Evolutionary conservation across 2,113 vertebrate genomes (phyloP).

Genomic region (Eretmochelys imbricata): DNA sequence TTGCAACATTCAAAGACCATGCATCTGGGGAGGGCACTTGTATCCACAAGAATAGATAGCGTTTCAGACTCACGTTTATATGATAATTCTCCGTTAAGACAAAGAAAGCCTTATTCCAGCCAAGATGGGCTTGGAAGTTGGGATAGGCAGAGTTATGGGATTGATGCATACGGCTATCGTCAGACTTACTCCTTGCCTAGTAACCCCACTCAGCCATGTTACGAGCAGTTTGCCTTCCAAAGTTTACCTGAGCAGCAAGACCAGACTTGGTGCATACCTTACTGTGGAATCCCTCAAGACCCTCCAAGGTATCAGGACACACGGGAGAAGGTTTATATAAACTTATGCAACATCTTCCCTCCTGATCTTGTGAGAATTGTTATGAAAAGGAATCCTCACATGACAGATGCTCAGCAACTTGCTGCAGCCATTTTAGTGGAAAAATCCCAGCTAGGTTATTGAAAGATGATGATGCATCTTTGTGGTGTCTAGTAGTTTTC

Average conservation of each 20-base stretch:
- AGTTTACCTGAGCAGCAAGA: constrained; percentile 89
- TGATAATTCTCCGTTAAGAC: constrained; percentile 82
- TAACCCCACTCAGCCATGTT: constrained; percentile 83
- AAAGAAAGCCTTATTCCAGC: constrained; percentile 84
- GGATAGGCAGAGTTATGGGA: constrained; percentile 79
- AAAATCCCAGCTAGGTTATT: constrained; percentile 92
- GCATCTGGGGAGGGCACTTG: constrained; percentile 85
- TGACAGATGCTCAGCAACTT: constrained; percentile 94
- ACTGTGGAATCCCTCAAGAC: constrained; percentile 81
- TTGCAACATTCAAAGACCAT: constrained; percentile 78
- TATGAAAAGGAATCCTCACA: constrained; percentile 94
- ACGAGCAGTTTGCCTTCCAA: constrained; percentile 90
- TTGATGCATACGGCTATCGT: constrained; percentile 86
- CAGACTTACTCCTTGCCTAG: constrained; percentile 82
- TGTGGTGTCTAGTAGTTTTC: constrained; percentile 80
- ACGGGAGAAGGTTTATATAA: constrained; percentile 91
- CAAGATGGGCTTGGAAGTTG: constrained; percentile 86
- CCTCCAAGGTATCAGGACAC: constrained; percentile 84
- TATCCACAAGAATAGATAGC: constrained; percentile 88
- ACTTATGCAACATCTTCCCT: constrained; percentile 98
- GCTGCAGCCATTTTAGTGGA: constrained; percentile 95
- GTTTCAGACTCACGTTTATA: constrained; percentile 92
- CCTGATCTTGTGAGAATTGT: constrained; percentile 92
- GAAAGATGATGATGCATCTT: constrained; percentile 80
- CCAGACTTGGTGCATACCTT: constrained; percentile 85